Percentiles rank a stretch among this genome's conserved stretches.
Conservation (phyloP, 2,888 invertebrate genomes). For the Carpatolechia fugitivella region DNA sequence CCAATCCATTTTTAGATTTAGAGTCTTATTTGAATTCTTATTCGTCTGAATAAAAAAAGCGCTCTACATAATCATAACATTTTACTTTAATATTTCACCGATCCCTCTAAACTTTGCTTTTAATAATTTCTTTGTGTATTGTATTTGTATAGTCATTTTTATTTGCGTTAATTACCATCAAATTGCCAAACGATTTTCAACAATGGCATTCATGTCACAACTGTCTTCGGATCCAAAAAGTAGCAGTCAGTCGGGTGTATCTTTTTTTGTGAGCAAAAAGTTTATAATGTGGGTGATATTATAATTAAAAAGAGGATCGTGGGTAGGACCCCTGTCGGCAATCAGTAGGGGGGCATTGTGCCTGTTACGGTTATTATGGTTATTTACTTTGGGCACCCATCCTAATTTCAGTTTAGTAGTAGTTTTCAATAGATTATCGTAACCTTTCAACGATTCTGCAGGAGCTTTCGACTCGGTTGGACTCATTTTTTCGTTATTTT, state of each 20-base stretch:
- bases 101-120: background rate
- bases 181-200: slow-evolving; percentile 15
- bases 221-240: slow-evolving; percentile 39
- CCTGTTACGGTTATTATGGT: slow-evolving; percentile 65
- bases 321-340: slow-evolving; percentile 62
- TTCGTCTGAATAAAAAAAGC: too few species aligned
- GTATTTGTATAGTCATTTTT: background rate
- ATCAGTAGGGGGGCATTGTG: slow-evolving; percentile 68
- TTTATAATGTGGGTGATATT: slow-evolving; percentile 77
- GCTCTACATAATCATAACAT: background rate
- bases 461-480: slow-evolving; percentile 7
- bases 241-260: slow-evolving; percentile 42
- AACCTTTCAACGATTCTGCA: slow-evolving; percentile 25
- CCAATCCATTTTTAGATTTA: too few species aligned
- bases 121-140: background rate
- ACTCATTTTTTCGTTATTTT: background rate
- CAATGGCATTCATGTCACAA: slow-evolving; percentile 27
- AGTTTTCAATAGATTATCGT: slow-evolving; percentile 49
- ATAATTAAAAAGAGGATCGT: slow-evolving; percentile 70
- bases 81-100: background rate
- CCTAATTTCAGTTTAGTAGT: slow-evolving; percentile 46
- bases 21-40: too few species aligned
- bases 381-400: slow-evolving; percentile 73
- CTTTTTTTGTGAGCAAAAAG: slow-evolving; percentile 47
- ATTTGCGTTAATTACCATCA: slow-evolving; percentile 10